These are phyloP conservation scores for Pelobates fuscus DNA, from an alignment of 2,113 vertebrate species.

Conservation along the genomic window DNA sequence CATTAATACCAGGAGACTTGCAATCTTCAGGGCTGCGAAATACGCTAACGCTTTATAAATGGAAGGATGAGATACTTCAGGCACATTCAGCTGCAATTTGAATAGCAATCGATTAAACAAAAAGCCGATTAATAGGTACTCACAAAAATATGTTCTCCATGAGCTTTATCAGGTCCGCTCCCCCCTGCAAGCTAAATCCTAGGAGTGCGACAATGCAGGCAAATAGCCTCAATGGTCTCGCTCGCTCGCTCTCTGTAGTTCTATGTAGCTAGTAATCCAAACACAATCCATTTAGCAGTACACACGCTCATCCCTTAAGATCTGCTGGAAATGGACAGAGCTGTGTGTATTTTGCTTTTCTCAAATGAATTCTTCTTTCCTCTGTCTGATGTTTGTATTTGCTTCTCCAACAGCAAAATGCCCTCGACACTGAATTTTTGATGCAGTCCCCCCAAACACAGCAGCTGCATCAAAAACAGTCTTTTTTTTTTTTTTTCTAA, in stretches of 20 bases:
- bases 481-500: neutral
- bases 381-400: neutral
- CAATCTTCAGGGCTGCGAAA: too few species aligned
- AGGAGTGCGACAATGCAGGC: neutral
- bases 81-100: too few species aligned
- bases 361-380: neutral
- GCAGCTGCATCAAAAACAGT: neutral
- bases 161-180: neutral
- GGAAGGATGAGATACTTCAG: too few species aligned
- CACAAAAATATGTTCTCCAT: conserved; percentile 36
- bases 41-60: too few species aligned
- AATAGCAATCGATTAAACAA: too few species aligned
- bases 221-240: neutral
- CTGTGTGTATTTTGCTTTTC: neutral
- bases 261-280: neutral
- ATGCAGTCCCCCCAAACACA: conserved; percentile 17
- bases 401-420: neutral
- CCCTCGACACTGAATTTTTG: neutral
- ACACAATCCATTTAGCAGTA: conserved; percentile 30
- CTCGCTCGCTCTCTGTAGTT: neutral
- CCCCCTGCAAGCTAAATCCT: neutral
- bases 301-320: neutral
- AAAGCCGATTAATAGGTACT: conserved; percentile 9
- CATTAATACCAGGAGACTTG: too few species aligned
- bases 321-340: neutral